A percentile compares a stretch with the other conserved stretches of the same genome.
These are phyloP conservation scores for Eretmochelys imbricata DNA, from an alignment of 2,113 vertebrate genomes.

Conservation along the genomic window DNA sequence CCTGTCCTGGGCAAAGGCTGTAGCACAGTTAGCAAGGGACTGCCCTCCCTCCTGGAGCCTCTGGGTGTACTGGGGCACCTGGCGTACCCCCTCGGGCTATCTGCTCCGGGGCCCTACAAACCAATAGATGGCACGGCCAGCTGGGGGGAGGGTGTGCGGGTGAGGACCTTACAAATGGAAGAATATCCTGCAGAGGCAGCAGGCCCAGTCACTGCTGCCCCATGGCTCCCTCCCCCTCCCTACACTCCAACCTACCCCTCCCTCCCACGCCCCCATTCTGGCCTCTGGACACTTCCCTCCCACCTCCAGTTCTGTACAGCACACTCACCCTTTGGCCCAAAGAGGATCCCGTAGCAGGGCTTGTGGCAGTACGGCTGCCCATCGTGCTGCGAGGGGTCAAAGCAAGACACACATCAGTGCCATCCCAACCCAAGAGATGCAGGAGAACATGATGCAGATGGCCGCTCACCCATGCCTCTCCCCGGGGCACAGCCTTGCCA, in stretches of 20 bases:
- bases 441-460: background rate
- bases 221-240: background rate
- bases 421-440: background rate
- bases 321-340: slow-evolving; percentile 85
- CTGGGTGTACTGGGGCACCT: no score
- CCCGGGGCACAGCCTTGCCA: background rate
- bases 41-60: background rate
- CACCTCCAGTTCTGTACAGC: background rate
- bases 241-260: background rate
- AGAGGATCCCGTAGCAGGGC: slow-evolving; percentile 86
- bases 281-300: background rate
- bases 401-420: background rate
- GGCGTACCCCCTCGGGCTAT: no score
- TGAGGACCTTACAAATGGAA: no score
- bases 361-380: slow-evolving; percentile 87
- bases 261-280: no score
- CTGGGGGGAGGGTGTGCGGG: no score
- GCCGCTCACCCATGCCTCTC: background rate
- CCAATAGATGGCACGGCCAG: no score
- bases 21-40: background rate
- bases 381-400: slow-evolving; percentile 68
- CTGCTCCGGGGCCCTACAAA: no score
- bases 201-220: no score
- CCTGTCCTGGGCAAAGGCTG: no score
- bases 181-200: background rate